Evolutionary conservation across 2,113 vertebrate genomes (phyloP).

Genomic region (Paramisgurnus dabryanus): DNA sequence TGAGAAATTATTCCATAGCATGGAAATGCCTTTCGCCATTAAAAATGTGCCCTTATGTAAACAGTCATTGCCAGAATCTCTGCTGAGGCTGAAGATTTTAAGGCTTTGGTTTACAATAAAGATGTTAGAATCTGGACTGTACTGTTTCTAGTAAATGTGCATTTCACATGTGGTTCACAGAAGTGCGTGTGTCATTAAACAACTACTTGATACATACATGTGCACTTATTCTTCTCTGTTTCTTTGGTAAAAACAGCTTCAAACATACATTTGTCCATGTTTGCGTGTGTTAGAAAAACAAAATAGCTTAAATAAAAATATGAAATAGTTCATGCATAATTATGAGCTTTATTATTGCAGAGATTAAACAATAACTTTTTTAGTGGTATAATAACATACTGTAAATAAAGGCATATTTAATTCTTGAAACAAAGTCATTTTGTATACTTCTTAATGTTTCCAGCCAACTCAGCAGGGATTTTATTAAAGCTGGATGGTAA

Average conservation of each 20-base stretch:
- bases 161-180: conserved; percentile 4
- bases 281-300: neutral
- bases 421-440: conserved; percentile 13
- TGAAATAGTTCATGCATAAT: conserved; percentile 1
- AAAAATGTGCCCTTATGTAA: conserved; percentile 44
- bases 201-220: conserved; percentile 16
- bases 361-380: neutral
- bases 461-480: neutral
- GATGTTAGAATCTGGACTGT: neutral
- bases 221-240: conserved; percentile 4
- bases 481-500: neutral
- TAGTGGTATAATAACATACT: neutral
- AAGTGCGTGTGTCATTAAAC: neutral
- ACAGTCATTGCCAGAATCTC: conserved; percentile 37
- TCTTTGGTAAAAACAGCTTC: conserved; percentile 17
- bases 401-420: neutral
- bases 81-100: conserved; percentile 11
- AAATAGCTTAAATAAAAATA: neutral
- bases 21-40: conserved; percentile 32
- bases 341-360: neutral
- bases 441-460: conserved; percentile 6
- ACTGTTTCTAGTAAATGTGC: conserved; percentile 16
- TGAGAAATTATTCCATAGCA: conserved; percentile 49
- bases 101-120: neutral
- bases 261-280: neutral